phyloP scores from a whole-genome alignment of 2,113 vertebrate genomes.

The Poeciliopsis turrubarensis region DNA sequence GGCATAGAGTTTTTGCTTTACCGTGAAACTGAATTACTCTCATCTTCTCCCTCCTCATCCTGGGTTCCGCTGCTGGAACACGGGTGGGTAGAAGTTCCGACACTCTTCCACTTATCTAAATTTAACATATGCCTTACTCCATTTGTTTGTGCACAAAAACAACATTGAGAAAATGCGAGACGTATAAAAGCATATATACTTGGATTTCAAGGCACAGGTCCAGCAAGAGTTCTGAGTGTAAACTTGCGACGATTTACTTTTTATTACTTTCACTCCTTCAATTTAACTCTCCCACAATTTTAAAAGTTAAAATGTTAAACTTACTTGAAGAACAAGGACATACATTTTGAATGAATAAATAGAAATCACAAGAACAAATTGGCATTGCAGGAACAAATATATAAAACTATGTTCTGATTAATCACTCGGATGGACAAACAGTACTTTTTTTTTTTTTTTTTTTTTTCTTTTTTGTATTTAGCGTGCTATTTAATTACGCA shows the following conservation, averaged over 20 bases:
- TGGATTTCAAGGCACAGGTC: background rate
- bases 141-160: background rate
- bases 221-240: background rate
- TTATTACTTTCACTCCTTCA: no score
- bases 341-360: background rate
- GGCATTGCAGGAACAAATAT: background rate
- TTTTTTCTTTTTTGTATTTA: no score
- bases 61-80: conserved; percentile 1
- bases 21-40: conserved; percentile 2
- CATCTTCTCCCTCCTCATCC: conserved; percentile 1
- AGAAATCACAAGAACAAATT: background rate
- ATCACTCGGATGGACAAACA: background rate
- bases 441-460: no score
- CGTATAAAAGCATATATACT: background rate
- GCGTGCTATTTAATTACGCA: background rate
- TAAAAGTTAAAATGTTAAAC: background rate
- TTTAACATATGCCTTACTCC: background rate
- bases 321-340: background rate
- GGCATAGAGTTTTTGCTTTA: background rate
- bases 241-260: no score
- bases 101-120: background rate
- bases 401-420: background rate
- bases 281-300: no score
- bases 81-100: background rate
- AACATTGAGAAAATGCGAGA: background rate